These are phyloP conservation scores for Micrasema longulum DNA, from an alignment of 1,140 invertebrate species.

Conservation along the genomic window DNA sequence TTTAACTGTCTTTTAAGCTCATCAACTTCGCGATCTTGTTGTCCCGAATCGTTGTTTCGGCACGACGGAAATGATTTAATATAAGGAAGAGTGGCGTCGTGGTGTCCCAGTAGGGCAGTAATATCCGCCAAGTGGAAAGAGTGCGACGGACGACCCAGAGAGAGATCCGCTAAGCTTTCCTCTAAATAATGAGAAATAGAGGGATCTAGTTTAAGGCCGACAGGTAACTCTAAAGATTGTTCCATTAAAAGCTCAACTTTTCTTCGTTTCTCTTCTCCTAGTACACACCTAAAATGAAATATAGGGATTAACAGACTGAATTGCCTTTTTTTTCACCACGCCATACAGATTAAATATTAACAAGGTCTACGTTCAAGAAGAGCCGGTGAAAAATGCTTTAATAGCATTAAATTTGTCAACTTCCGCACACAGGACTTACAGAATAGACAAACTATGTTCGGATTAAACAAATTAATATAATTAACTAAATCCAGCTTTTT, in stretches of 20 bases:
- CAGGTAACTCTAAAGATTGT: slow-evolving; percentile 64
- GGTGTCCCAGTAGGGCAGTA: slow-evolving; percentile 66
- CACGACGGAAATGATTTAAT: slow-evolving; percentile 44
- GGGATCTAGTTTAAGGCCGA: slow-evolving; percentile 63
- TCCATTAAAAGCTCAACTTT: slow-evolving; percentile 66
- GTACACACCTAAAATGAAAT: slow-evolving; percentile 63
- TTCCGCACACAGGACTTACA: too few species aligned
- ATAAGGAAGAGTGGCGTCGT: slow-evolving; percentile 48
- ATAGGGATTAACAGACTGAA: too few species aligned
- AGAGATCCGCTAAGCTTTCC: slow-evolving; percentile 63
- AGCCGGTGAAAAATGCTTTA: too few species aligned
- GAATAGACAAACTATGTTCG: too few species aligned
- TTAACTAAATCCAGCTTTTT: too few species aligned
- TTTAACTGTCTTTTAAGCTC: slow-evolving; percentile 39
- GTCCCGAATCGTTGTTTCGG: background rate
- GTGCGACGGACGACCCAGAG: slow-evolving; percentile 59
- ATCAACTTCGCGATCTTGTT: slow-evolving; percentile 34
- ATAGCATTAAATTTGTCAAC: too few species aligned
- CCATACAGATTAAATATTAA: too few species aligned
- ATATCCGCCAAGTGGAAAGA: slow-evolving; percentile 64
- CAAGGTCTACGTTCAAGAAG: too few species aligned
- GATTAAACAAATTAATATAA: too few species aligned
- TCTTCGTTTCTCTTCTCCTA: slow-evolving; percentile 66
- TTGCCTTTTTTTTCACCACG: too few species aligned
- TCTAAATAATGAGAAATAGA: slow-evolving; percentile 61